These are phyloP conservation scores for Nephrotoma flavescens DNA, from an alignment of 2,888 invertebrate species.

Conservation along the genomic window DNA sequence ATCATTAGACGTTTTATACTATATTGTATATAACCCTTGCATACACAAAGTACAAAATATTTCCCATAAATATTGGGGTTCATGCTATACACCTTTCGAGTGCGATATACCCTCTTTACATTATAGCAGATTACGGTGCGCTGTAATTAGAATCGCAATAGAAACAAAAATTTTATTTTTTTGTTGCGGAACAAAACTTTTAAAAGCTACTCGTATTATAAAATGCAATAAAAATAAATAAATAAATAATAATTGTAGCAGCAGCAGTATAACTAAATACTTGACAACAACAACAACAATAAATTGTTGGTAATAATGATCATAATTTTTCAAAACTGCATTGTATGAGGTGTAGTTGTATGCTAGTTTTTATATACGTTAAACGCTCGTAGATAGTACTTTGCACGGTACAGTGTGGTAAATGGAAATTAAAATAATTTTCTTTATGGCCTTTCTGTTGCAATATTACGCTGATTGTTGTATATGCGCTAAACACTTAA, in stretches of 20 bases:
- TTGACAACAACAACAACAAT: neutral
- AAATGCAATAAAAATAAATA: neutral
- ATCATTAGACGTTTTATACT: neutral
- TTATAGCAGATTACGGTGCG: neutral
- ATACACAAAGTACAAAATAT: neutral
- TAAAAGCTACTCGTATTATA: neutral
- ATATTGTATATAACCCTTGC: neutral
- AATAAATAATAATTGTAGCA: neutral
- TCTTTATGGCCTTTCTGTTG: no score
- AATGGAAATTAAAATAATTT: neutral
- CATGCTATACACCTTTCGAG: neutral
- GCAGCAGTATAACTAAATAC: neutral
- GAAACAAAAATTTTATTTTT: no score
- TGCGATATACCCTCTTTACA: neutral
- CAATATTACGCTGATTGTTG: no score
- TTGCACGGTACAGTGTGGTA: neutral
- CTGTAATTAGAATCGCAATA: neutral
- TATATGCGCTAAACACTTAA: no score
- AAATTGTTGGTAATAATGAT: neutral
- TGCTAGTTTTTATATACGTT: neutral
- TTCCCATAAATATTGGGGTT: neutral
- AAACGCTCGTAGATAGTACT: neutral
- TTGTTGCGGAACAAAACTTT: neutral
- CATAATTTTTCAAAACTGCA: neutral
- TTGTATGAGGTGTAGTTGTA: neutral